A percentile compares a stretch with the other conserved stretches of the same genome.
These are phyloP conservation scores for Melanotaenia duboulayi DNA, from an alignment of 2,113 vertebrate genomes.

Conservation along the genomic window DNA sequence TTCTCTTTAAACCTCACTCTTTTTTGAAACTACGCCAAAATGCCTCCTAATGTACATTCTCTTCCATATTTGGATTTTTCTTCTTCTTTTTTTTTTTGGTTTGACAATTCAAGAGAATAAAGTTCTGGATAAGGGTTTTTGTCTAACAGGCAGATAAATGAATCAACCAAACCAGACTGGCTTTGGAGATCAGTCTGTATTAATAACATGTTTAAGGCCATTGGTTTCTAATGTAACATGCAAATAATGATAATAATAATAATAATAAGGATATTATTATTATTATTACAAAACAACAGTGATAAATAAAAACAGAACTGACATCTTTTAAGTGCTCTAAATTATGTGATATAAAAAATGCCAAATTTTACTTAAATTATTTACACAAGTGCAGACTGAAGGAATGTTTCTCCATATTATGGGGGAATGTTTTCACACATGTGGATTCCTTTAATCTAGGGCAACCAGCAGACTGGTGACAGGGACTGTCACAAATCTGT, in stretches of 20 bases:
- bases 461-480: slow-evolving; percentile 65
- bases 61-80: slow-evolving; percentile 10
- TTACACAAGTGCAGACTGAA: slow-evolving; percentile 12
- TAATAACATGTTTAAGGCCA: slow-evolving; percentile 81
- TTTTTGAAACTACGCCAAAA: slow-evolving; percentile 49
- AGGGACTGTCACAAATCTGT: slow-evolving; percentile 61
- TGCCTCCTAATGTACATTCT: slow-evolving; percentile 39
- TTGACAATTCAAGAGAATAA: slow-evolving; percentile 31
- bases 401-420: slow-evolving; percentile 50
- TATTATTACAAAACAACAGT: slow-evolving; percentile 52
- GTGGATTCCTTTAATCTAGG: slow-evolving; percentile 70
- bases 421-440: slow-evolving; percentile 30
- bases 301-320: slow-evolving; percentile 25
- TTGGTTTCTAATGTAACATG: slow-evolving; percentile 74
- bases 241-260: too few relatives aligned
- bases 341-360: slow-evolving; percentile 8
- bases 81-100: slow-evolving; percentile 41
- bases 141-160: slow-evolving; percentile 45
- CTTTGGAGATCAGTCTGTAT: slow-evolving; percentile 65
- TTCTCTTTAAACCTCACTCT: slow-evolving; percentile 24
- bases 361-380: not conserved
- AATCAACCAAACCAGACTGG: slow-evolving; percentile 22
- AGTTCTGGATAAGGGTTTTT: slow-evolving; percentile 22
- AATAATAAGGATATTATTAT: too few relatives aligned
- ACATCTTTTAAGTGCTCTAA: slow-evolving; percentile 13